Conservation (phyloP, 2,888 invertebrate genomes). For the Hypena proboscidalis region DNA sequence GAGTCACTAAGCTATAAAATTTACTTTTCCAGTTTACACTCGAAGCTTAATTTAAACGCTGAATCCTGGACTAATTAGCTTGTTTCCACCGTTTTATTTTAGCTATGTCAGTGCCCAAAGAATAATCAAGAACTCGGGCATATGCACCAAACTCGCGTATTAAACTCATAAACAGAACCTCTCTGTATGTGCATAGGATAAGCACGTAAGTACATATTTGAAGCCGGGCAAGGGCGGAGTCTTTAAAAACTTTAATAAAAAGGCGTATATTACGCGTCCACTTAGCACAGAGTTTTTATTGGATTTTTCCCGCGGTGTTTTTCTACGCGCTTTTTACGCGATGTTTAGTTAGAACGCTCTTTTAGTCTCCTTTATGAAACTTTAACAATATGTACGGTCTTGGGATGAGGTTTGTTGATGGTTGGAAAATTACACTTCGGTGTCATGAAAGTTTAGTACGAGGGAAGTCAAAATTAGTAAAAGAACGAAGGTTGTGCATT, state of each 20-base stretch:
- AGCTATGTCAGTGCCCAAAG: slow-evolving; percentile 3
- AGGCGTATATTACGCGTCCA: slow-evolving; percentile 20
- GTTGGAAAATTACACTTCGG: too few species aligned
- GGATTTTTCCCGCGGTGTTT: slow-evolving; percentile 22
- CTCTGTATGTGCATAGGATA: slow-evolving; percentile 18
- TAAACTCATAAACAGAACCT: slow-evolving; percentile 36
- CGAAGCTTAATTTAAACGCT: background rate
- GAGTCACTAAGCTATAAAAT: too few species aligned
- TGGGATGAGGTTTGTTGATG: too few species aligned
- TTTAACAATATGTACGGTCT: too few species aligned
- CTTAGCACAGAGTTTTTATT: slow-evolving; percentile 29
- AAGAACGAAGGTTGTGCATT: too few species aligned
- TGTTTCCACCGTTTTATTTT: slow-evolving; percentile 11
- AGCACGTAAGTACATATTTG: slow-evolving; percentile 19
- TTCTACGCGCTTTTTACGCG: slow-evolving; percentile 2
- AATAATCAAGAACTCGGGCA: slow-evolving; percentile 27
- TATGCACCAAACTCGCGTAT: slow-evolving; percentile 44
- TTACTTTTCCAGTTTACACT: too few species aligned
- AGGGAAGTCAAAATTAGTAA: too few species aligned
- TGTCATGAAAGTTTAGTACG: too few species aligned
- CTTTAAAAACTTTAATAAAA: slow-evolving; percentile 38
- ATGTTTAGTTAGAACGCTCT: too few species aligned
- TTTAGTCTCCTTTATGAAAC: too few species aligned
- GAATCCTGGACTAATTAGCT: slow-evolving; percentile 4
- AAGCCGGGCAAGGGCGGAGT: slow-evolving; percentile 18